These are phyloP conservation scores for Caenorhabditis inopinata DNA, from an alignment of 1,140 invertebrate genomes.

Conservation along the genomic window DNA sequence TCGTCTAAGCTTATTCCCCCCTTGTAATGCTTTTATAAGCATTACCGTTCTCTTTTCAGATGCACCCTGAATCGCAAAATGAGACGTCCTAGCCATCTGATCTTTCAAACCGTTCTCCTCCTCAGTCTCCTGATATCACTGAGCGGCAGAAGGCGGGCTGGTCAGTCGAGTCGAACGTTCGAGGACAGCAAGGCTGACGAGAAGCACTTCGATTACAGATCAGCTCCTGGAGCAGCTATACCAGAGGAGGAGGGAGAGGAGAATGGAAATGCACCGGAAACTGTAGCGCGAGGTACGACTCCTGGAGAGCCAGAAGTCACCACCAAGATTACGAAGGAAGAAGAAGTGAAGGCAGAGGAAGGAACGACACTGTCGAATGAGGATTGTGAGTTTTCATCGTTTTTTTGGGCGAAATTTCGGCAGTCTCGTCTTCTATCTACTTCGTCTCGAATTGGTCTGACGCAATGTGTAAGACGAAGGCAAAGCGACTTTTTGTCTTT, in stretches of 20 bases:
- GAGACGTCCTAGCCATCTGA: not conserved
- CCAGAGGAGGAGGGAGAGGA: not conserved
- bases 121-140: not conserved
- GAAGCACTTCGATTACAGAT: not conserved
- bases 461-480: too few species aligned
- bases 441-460: too few species aligned
- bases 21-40: too few species aligned
- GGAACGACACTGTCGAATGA: not conserved
- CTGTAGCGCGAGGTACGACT: not conserved
- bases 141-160: not conserved
- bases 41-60: not conserved
- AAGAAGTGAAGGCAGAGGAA: not conserved
- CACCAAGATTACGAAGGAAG: not conserved
- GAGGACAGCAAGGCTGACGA: slow-evolving; percentile 7
- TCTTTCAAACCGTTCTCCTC: not conserved
- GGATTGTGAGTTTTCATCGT: slow-evolving; percentile 16
- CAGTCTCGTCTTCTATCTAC: too few species aligned
- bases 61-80: not conserved
- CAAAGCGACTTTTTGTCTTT: too few species aligned
- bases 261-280: not conserved
- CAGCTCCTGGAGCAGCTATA: not conserved
- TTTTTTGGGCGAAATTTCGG: too few species aligned
- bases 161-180: not conserved
- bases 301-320: not conserved
- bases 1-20: too few species aligned